Evolutionary conservation across 2,113 vertebrate species (phyloP).

Genomic region (Rattus rattus): DNA sequence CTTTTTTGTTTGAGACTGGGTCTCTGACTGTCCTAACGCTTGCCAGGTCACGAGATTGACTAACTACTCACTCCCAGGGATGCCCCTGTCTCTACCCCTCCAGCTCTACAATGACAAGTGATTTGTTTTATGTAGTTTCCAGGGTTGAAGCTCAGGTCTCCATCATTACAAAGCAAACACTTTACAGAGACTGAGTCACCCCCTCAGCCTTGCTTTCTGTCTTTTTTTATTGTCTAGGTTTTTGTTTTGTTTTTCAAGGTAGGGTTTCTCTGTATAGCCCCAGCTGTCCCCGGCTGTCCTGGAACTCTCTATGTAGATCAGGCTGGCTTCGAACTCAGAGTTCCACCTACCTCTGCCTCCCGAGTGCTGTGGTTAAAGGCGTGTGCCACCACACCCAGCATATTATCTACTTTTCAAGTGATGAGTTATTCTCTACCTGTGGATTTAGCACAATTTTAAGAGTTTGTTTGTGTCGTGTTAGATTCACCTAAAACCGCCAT

Average conservation of each 20-base stretch:
- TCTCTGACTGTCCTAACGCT: not conserved
- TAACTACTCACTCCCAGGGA: not conserved
- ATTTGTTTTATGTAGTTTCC: not conserved
- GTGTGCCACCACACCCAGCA: not conserved
- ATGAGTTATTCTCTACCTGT: not conserved
- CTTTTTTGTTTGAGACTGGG: not conserved
- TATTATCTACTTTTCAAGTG: not conserved
- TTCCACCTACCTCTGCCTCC: not conserved
- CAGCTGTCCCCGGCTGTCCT: not conserved
- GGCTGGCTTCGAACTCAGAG: not conserved
- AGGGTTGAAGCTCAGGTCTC: not conserved
- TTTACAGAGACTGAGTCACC: not conserved
- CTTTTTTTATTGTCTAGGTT: not conserved
- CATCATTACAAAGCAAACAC: not conserved
- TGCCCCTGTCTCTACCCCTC: not conserved
- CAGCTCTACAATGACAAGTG: not conserved
- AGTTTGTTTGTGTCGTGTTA: slow-evolving; percentile 20
- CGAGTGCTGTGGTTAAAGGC: not conserved
- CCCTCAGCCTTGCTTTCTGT: not conserved
- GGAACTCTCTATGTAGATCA: not conserved
- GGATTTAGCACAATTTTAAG: not conserved
- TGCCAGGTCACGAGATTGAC: not conserved
- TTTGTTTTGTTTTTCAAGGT: not conserved
- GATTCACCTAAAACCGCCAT: slow-evolving; percentile 71
- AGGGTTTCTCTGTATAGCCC: not conserved